Base-by-base conservation (phyloP, 2,888 invertebrate genomes). In the Cerastis leucographa region DNA sequence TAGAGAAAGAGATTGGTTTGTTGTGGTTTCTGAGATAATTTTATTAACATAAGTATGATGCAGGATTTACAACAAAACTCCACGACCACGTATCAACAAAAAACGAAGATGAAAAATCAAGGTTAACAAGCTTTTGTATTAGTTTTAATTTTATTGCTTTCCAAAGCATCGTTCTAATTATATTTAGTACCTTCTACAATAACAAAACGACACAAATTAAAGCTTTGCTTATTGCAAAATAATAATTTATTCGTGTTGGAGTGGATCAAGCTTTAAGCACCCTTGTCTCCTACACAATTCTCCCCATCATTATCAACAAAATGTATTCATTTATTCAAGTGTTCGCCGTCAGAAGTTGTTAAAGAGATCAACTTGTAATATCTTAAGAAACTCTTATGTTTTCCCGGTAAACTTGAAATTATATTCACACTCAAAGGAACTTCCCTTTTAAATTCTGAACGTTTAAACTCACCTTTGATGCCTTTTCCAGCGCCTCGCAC, bases 401-500 rank as follows among this genome's bases (percentile, higher is more conserved):
- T 80, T 88, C 65, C 64, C 74, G 74, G 70, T 78, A 84, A 87
- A 88, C 86, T 83, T 77, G 70, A 79, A 76, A 76, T 71, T 83
- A 85, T 86, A 85, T 87, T 87, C 86, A 82, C 84, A 82, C 76
- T 84, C 71, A 80, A 88, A 83, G 8, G 22, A 78, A 89, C 84
- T 86, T 85, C 78, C 79, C 88, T 92, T 93, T 93, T 92, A 93
- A 93, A 93, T 93, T 92, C 89, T 92, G 90, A 93, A 93, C 90
- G 88, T 88, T 89, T 88, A 90, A 92, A 93, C 94, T 94, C 90
- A 92, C 93, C 94, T 94, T 91, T 92, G 88, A 89, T 80, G 88
- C 73, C 87, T 86, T 88, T 89, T 83, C 85, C 85, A 88, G 69
- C 65, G 74, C 81, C 78, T 89, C 88, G 76, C 84, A 88, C 85